Percentiles rank a stretch among this genome's conserved stretches.
Conservation (phyloP, 1,140 invertebrate genomes). For the Lepidotrigona ventralis region DNA sequence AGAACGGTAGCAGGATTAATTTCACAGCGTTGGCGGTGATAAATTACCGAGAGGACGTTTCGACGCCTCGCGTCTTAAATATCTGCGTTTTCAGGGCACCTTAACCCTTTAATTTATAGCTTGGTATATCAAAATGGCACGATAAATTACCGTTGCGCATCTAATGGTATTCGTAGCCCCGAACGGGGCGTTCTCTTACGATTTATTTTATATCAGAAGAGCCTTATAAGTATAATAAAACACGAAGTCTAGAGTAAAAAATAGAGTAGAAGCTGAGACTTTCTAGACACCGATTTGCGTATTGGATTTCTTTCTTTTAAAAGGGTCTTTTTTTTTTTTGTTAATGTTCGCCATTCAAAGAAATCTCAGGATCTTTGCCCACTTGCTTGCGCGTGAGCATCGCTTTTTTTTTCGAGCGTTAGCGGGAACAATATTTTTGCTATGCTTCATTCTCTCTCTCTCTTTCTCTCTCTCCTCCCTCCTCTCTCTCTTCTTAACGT, state of each 20-base stretch:
- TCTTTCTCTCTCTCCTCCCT: slow-evolving; percentile 9
- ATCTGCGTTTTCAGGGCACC: slow-evolving; percentile 25
- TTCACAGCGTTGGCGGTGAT: neutral
- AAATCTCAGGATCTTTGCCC: slow-evolving; percentile 41
- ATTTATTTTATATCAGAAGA: slow-evolving; percentile 50
- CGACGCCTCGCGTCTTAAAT: slow-evolving; percentile 8
- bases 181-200: slow-evolving; percentile 3
- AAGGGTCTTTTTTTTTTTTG: slow-evolving; percentile 6
- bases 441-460: neutral
- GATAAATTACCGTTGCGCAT: slow-evolving; percentile 45
- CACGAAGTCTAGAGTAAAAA: slow-evolving; percentile 58
- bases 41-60: slow-evolving; percentile 25
- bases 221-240: slow-evolving; percentile 53
- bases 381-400: slow-evolving; percentile 26
- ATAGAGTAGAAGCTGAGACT: slow-evolving; percentile 61
- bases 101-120: slow-evolving; percentile 48
- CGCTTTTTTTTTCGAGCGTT: slow-evolving; percentile 37
- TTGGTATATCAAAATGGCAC: slow-evolving; percentile 51
- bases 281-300: slow-evolving; percentile 61
- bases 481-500: neutral
- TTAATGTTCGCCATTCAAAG: slow-evolving; percentile 45
- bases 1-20: too few species aligned
- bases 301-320: slow-evolving; percentile 46
- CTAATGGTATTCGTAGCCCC: slow-evolving; percentile 37
- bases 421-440: slow-evolving; percentile 39